phyloP scores from a whole-genome alignment of 2,888 invertebrate genomes.

The Melangyna quadrimaculata region DNA sequence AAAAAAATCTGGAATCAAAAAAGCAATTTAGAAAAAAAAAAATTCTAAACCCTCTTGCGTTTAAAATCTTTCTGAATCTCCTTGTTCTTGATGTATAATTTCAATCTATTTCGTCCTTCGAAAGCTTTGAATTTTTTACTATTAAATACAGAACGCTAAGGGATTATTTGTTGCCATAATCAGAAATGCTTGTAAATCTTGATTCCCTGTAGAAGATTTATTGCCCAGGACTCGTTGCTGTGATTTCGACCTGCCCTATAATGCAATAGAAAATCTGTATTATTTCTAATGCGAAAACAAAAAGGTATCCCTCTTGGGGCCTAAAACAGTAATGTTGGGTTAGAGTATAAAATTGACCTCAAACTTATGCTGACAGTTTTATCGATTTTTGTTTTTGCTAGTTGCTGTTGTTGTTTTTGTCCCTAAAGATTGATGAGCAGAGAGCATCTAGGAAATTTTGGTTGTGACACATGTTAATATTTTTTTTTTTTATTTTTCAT shows the following conservation, averaged over 20 bases:
- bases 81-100: not conserved
- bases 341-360: not conserved
- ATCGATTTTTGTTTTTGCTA: conserved; percentile 2
- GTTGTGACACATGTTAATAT: conserved; percentile 5
- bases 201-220: conserved; percentile 30
- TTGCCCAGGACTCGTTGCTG: not conserved
- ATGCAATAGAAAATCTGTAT: not conserved
- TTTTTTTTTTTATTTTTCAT: not conserved
- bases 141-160: not conserved
- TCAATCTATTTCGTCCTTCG: not conserved
- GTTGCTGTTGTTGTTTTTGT: not conserved
- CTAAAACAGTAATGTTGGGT: not conserved
- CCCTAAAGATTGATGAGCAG: not conserved
- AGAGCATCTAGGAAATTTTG: not conserved
- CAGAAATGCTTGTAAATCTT: conserved; percentile 21
- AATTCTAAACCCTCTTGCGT: not conserved
- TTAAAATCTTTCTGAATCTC: not conserved
- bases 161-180: conserved; percentile 41
- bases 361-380: not conserved
- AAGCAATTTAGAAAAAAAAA: not conserved
- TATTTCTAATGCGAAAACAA: not conserved
- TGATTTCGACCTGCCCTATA: conserved; percentile 4
- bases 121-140: not conserved
- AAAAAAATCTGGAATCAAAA: not conserved
- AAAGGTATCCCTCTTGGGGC: not conserved